Evolutionary conservation across 2,888 invertebrate species (phyloP).

Genomic region (Hydroisotoma schaefferi): DNA sequence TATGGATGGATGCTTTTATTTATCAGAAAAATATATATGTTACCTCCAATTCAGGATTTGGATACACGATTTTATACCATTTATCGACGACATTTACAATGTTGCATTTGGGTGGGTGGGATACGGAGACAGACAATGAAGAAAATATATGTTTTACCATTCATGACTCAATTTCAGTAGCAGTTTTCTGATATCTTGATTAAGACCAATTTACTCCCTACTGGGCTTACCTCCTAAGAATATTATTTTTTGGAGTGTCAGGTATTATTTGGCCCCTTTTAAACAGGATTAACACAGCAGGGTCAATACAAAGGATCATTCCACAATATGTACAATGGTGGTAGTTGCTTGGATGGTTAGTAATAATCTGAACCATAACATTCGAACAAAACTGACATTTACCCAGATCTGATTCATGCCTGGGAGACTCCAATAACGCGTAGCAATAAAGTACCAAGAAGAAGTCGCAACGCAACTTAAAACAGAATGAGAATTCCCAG

Average conservation of each 20-base stretch:
- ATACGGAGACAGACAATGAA: not conserved
- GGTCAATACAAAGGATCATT: not conserved
- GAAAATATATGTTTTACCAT: conserved; percentile 4
- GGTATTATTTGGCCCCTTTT: not conserved
- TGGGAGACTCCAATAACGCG: not conserved
- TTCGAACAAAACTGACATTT: conserved; percentile 12
- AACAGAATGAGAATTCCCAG: conserved; percentile 1
- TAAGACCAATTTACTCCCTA: conserved; percentile 2
- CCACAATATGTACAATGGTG: too few relatives aligned
- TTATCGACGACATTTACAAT: too few relatives aligned
- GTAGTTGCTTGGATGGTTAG: too few relatives aligned
- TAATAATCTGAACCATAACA: conserved; percentile 5
- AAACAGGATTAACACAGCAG: not conserved
- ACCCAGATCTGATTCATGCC: conserved; percentile 6
- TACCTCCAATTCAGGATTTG: too few relatives aligned
- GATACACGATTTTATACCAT: too few relatives aligned
- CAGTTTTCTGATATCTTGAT: conserved; percentile 9
- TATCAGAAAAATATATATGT: too few relatives aligned
- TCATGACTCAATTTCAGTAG: conserved; percentile 12
- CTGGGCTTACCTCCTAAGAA: not conserved
- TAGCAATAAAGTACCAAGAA: too few relatives aligned
- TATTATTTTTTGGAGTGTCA: not conserved
- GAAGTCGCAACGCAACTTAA: too few relatives aligned
- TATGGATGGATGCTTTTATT: too few relatives aligned
- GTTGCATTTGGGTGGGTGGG: conserved; percentile 3